Evolutionary conservation across 1,140 invertebrate species (phyloP).

Genomic region (Drosophila insularis): DNA sequence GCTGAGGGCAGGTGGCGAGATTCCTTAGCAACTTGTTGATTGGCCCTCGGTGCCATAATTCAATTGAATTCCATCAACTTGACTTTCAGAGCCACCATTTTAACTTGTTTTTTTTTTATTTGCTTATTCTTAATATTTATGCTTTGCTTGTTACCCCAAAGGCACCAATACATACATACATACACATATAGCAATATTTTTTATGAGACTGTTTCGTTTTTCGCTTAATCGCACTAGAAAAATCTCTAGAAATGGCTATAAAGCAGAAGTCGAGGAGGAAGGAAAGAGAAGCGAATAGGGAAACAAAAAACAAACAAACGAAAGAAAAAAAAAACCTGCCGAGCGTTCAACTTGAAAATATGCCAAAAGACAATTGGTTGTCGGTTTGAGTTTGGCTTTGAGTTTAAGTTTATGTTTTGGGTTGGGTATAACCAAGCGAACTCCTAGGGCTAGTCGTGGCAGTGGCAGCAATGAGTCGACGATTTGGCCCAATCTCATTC

Average conservation of each 20-base stretch:
- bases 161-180: constrained; percentile 19
- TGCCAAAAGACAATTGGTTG: constrained; percentile 80
- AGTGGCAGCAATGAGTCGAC: constrained; percentile 12
- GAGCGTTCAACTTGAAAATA: constrained; percentile 80
- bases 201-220: constrained; percentile 76
- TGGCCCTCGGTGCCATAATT: neutral
- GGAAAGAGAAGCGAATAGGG: constrained; percentile 7
- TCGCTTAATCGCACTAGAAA: constrained; percentile 75
- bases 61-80: constrained; percentile 4
- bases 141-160: constrained; percentile 1
- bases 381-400: constrained; percentile 34
- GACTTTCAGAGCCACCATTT: constrained; percentile 63
- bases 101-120: neutral
- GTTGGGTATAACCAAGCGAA: constrained; percentile 49
- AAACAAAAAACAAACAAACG: constrained; percentile 10
- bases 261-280: constrained; percentile 24
- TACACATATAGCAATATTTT: constrained; percentile 45
- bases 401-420: constrained; percentile 13
- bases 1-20: too few species aligned
- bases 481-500: constrained; percentile 5
- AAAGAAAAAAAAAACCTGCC: constrained; percentile 44
- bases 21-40: neutral
- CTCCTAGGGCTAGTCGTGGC: constrained; percentile 55
- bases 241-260: constrained; percentile 60
- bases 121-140: constrained; percentile 37